These are phyloP conservation scores for Odontophorus gujanensis DNA, from an alignment of 2,113 vertebrate genomes.

Conservation along the genomic window DNA sequence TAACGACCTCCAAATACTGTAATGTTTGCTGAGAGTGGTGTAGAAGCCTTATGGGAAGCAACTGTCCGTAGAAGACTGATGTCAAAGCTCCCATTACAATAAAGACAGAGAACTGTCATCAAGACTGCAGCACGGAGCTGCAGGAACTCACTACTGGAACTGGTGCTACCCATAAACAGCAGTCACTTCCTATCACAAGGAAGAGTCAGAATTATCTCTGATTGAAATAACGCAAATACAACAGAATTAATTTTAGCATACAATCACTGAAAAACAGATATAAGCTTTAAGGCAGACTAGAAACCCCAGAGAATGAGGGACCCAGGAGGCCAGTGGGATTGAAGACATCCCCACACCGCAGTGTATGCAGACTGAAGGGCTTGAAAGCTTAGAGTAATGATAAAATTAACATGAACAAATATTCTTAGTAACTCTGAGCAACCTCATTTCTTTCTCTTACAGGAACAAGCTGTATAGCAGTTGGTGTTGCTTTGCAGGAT, in stretches of 20 bases:
- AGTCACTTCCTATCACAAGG: background rate
- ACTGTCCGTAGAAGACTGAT: background rate
- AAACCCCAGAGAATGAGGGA: background rate
- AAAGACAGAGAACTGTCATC: background rate
- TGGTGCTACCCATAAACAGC: background rate
- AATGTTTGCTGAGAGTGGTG: background rate
- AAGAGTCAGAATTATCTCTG: background rate
- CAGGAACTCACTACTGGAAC: background rate
- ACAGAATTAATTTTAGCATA: background rate
- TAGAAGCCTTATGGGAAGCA: background rate
- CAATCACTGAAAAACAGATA: background rate
- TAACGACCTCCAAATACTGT: background rate
- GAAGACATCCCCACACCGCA: too few relatives aligned
- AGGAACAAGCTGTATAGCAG: accelerated
- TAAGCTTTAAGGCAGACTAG: background rate
- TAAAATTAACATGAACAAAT: background rate
- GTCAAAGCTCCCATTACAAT: background rate
- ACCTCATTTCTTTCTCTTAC: background rate
- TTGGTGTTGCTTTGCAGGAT: background rate
- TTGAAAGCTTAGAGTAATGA: background rate
- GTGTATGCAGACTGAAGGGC: background rate
- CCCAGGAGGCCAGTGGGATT: background rate
- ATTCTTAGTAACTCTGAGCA: background rate
- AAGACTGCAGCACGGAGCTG: background rate
- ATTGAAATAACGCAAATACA: background rate